Evolutionary conservation across 2,888 invertebrate species (phyloP).

Genomic region (Hedychridium roseum): DNA sequence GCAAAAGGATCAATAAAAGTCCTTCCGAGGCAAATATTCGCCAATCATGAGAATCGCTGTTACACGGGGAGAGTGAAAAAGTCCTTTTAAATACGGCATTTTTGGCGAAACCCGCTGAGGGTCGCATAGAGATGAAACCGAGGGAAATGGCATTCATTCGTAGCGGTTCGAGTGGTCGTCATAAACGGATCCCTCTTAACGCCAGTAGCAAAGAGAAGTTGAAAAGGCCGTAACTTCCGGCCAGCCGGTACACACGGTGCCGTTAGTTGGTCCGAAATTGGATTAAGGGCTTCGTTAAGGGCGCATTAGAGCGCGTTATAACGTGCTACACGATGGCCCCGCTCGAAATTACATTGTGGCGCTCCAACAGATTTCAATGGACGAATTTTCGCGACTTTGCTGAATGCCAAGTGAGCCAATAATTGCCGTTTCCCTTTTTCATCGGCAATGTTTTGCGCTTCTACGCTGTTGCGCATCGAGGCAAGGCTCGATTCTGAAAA

Average conservation of each 20-base stretch:
- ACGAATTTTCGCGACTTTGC: constrained; percentile 25
- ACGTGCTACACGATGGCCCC: constrained; percentile 43
- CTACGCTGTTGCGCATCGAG: too few relatives aligned
- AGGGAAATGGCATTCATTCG: too few relatives aligned
- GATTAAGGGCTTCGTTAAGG: constrained; percentile 56
- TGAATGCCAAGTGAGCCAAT: too few relatives aligned
- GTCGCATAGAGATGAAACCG: too few relatives aligned
- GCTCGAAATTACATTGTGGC: constrained; percentile 36
- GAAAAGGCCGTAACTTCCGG: constrained; percentile 50
- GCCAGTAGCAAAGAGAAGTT: constrained; percentile 19
- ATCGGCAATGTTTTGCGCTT: too few relatives aligned
- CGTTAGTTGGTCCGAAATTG: constrained; percentile 53
- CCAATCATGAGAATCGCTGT: too few relatives aligned
- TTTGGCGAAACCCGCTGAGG: not conserved
- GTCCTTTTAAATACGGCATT: not conserved
- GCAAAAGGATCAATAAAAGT: too few relatives aligned
- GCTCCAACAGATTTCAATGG: constrained; percentile 42
- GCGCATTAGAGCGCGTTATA: constrained; percentile 46
- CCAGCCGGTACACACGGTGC: constrained; percentile 51
- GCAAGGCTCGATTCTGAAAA: too few relatives aligned
- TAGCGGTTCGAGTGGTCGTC: constrained; percentile 19
- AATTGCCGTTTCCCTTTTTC: too few relatives aligned
- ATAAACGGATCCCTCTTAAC: constrained; percentile 29
- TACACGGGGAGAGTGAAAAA: not conserved
- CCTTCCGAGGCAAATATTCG: too few relatives aligned